Percentiles rank a stretch among this genome's conserved stretches.
phyloP scores from a whole-genome alignment of 2,113 vertebrate genomes.

The Noturus placidus region DNA sequence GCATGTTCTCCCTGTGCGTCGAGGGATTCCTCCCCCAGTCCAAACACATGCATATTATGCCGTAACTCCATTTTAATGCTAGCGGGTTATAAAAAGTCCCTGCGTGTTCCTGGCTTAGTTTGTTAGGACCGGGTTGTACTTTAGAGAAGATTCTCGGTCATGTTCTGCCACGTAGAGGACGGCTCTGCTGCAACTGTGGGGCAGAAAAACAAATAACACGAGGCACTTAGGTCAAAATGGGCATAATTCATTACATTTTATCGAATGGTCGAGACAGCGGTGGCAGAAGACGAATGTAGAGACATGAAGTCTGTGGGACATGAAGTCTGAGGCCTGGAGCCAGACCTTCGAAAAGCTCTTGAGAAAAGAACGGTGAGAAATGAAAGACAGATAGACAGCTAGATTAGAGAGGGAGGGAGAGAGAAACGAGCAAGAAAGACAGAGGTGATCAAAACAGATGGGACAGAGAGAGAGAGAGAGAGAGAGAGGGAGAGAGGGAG shows the following conservation, averaged over 20 bases:
- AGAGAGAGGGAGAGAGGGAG: background rate
- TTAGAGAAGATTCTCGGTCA: slow-evolving; percentile 48
- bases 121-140: slow-evolving; percentile 41
- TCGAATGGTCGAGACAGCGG: slow-evolving; percentile 44
- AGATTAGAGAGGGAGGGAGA: background rate
- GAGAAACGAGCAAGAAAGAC: background rate
- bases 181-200: slow-evolving; percentile 51
- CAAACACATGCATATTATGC: too few relatives aligned
- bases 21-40: too few relatives aligned
- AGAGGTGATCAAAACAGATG: background rate
- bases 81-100: slow-evolving; percentile 42
- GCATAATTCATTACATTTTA: slow-evolving; percentile 49
- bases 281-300: slow-evolving; percentile 27
- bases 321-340: background rate
- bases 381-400: background rate
- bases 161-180: slow-evolving; percentile 43
- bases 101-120: slow-evolving; percentile 40
- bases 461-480: background rate
- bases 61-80: slow-evolving; percentile 50
- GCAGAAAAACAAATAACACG: slow-evolving; percentile 46
- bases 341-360: background rate
- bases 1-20: too few relatives aligned
- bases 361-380: background rate
- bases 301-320: background rate
- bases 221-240: slow-evolving; percentile 46